Conservation (phyloP, 2,888 invertebrate species). For the Eristalis intricaria region DNA sequence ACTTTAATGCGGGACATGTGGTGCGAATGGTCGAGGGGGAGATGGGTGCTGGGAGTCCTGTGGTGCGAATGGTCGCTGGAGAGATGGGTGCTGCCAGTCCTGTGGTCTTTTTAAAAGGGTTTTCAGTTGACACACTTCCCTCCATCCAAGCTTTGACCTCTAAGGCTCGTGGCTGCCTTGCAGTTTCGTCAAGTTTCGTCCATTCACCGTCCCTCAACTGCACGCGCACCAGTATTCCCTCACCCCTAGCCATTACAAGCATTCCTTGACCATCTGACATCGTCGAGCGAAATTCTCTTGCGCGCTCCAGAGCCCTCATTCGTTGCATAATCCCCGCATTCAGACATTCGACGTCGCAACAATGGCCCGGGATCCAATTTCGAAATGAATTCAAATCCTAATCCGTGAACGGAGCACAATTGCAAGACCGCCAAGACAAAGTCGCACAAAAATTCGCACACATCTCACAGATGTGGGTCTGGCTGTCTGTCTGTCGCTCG, state of each 20-base stretch:
- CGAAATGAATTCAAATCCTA: not conserved
- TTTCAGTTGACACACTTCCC: too few species aligned
- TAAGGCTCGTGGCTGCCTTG: too few species aligned
- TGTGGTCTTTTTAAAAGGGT: too few species aligned
- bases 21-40: not conserved
- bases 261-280: not conserved
- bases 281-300: not conserved
- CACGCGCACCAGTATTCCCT: too few species aligned
- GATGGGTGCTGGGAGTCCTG: too few species aligned
- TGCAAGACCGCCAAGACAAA: not conserved
- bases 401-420: slow-evolving; percentile 11
- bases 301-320: not conserved
- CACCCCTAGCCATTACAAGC: not conserved
- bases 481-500: too few species aligned
- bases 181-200: too few species aligned
- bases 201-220: too few species aligned
- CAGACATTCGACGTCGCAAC: not conserved
- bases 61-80: too few species aligned
- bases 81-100: too few species aligned
- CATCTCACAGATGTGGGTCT: not conserved
- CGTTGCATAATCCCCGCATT: not conserved
- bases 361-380: not conserved
- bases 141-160: too few species aligned
- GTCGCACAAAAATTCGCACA: not conserved
- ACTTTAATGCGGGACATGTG: not conserved